A percentile compares a stretch with the other conserved stretches of the same genome.
Conservation (phyloP, 1,140 invertebrate genomes). For the Brachionus angularis region DNA sequence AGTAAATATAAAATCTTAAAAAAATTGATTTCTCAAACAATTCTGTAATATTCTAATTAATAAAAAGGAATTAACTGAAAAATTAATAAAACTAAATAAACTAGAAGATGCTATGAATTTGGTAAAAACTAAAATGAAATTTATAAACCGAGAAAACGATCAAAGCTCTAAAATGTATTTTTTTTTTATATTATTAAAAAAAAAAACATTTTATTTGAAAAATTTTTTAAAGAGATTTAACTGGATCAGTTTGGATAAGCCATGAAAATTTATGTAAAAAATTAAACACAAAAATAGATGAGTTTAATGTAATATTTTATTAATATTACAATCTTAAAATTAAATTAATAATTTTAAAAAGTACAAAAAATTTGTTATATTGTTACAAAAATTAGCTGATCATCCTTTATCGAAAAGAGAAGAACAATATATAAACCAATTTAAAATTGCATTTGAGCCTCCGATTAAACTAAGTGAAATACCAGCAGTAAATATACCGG, state of each 20-base stretch:
- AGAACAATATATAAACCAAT: slow-evolving; percentile 70
- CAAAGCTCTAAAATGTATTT: slow-evolving; percentile 18
- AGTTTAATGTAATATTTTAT: background rate
- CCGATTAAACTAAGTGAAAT: slow-evolving; percentile 52
- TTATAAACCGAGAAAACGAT: background rate
- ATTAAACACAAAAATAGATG: background rate
- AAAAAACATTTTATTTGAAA: background rate
- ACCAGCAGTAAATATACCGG: slow-evolving; percentile 17
- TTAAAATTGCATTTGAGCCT: slow-evolving; percentile 62
- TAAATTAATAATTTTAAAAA: slow-evolving; percentile 47
- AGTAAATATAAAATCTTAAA: slow-evolving; percentile 1
- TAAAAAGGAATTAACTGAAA: slow-evolving; percentile 36
- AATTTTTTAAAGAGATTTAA: background rate
- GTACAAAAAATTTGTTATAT: slow-evolving; percentile 70
- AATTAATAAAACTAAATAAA: slow-evolving; percentile 39
- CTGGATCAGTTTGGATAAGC: background rate
- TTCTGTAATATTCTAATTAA: background rate
- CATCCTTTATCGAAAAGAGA: slow-evolving; percentile 65
- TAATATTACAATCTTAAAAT: background rate
- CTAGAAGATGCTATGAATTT: slow-evolving; percentile 37
- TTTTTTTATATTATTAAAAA: background rate
- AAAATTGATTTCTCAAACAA: background rate
- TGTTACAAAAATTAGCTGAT: slow-evolving; percentile 67
- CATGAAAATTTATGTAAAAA: background rate
- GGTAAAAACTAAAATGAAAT: slow-evolving; percentile 20